Evolutionary conservation across 2,113 vertebrate genomes (phyloP), one percentile per base, ranked within the genome.

Genomic region (Rhadina sibilatrix): DNA sequence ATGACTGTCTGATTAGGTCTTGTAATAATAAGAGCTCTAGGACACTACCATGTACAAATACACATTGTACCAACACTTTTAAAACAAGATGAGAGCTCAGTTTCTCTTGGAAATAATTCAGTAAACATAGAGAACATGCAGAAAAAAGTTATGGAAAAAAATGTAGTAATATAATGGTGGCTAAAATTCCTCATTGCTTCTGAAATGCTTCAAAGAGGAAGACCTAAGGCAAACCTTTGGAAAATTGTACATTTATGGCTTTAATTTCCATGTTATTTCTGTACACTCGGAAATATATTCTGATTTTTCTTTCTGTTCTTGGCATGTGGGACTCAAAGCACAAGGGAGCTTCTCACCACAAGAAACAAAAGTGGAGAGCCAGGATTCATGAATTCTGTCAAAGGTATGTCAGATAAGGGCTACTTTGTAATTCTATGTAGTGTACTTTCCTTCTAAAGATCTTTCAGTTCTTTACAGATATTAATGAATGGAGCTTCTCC

Each of bases 381-480:
- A 95, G 96, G 79, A 96, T 97, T 47, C 96, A 96, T 72, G 94
- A 97, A 33, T 87, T 94, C 46, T 97, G 98, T 72, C 97, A 97
- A 83, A 98, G 96, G 99, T 99, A 97, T 47, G 98, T 97, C 86
- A 89, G 63, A 95, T 84, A 83, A 54, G 69, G 83, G 33, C 35
- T 81, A 69, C 35, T 83, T 91, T 90, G 68, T 89, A 33, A 28
- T 92, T 86, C 56, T 72, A 9, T 83, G 64, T n/a, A 77, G n/a
- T 61, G 22, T 28, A 14, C 15, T 60, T 90, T 88, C 81, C 72
- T 68, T 74, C 71, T 50, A 40, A 79, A 87, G 42, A 12, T 47
- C 40, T 81, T 81, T 59, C 25, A 60, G 35, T 83, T 35, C 63
- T 76, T 94, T 90, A 65, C 35, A 60, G 60, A 74, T 60, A 77